phyloP scores from a whole-genome alignment of 2,113 vertebrate genomes.

The Nothocercus nigrocapillus region DNA sequence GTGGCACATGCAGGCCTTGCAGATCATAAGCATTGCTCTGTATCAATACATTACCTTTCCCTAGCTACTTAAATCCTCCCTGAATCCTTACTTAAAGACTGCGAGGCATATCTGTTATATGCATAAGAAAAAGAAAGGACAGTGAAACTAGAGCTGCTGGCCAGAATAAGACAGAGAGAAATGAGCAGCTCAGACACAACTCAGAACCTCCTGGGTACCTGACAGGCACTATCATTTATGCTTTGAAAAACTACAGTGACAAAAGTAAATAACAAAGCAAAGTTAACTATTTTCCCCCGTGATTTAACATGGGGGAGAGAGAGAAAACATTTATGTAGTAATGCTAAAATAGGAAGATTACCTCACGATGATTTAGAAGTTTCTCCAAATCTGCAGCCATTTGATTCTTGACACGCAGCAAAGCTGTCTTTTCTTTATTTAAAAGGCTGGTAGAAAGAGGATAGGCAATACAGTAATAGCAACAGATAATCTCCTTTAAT shows the following conservation, averaged over 20 bases:
- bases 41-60: neutral
- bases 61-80: neutral
- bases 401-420: conserved; percentile 93
- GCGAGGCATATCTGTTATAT: neutral
- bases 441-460: conserved; percentile 83
- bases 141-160: neutral
- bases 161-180: neutral
- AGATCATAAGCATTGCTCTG: neutral
- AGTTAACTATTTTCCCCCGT: neutral
- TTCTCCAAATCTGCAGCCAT: conserved; percentile 95
- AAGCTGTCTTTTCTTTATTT: conserved; percentile 88
- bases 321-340: neutral
- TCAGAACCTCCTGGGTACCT: neutral
- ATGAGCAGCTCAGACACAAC: neutral
- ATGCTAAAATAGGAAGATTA: conserved; percentile 74
- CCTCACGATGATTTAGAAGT: conserved; percentile 95
- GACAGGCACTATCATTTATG: accelerated
- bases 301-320: neutral
- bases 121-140: neutral
- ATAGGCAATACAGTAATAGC: conserved; percentile 62
- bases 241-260: neutral
- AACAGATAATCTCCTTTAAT: conserved; percentile 70
- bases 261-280: neutral
- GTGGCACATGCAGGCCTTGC: neutral
- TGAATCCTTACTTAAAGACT: neutral